A percentile compares a stretch with the other conserved stretches of the same genome.
These are phyloP conservation scores for Nebria ingens DNA, from an alignment of 1,140 invertebrate genomes.

Conservation along the genomic window DNA sequence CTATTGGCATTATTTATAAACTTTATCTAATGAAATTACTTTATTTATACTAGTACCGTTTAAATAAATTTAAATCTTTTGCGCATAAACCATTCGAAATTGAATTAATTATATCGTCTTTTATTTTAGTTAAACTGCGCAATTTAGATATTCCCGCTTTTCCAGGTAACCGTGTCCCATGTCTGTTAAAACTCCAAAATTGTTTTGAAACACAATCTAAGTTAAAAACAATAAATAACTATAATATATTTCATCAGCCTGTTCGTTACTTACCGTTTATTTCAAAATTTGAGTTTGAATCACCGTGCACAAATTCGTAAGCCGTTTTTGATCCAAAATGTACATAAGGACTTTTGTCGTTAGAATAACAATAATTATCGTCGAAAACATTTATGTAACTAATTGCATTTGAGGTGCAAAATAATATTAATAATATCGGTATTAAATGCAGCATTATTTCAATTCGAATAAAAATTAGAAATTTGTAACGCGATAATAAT, in stretches of 20 bases:
- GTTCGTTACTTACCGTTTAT: neutral
- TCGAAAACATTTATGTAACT: conserved; percentile 14
- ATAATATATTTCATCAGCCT: neutral
- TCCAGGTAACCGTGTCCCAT: conserved; percentile 51
- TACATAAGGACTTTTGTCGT: conserved; percentile 45
- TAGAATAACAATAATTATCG: conserved; percentile 41
- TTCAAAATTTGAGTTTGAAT: conserved; percentile 19
- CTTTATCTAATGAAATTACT: conserved; percentile 1
- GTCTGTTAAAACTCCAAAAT: conserved; percentile 51
- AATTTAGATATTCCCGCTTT: conserved; percentile 39
- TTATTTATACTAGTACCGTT: conserved; percentile 26
- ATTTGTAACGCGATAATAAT: too few species aligned
- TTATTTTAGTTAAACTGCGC: conserved; percentile 39
- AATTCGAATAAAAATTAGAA: too few species aligned
- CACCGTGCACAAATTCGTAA: conserved; percentile 47
- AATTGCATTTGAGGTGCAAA: too few species aligned
- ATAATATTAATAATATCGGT: too few species aligned
- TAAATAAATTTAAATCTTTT: conserved; percentile 44
- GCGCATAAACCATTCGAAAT: conserved; percentile 41
- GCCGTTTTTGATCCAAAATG: conserved; percentile 54
- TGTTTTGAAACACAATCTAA: conserved; percentile 48
- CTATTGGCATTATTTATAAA: conserved; percentile 15
- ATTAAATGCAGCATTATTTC: too few species aligned
- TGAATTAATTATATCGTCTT: conserved; percentile 40
- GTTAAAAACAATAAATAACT: conserved; percentile 7